Evolutionary conservation across 2,113 vertebrate genomes (phyloP), one percentile per base, ranked within the genome.

Genomic region (Fulica atra): DNA sequence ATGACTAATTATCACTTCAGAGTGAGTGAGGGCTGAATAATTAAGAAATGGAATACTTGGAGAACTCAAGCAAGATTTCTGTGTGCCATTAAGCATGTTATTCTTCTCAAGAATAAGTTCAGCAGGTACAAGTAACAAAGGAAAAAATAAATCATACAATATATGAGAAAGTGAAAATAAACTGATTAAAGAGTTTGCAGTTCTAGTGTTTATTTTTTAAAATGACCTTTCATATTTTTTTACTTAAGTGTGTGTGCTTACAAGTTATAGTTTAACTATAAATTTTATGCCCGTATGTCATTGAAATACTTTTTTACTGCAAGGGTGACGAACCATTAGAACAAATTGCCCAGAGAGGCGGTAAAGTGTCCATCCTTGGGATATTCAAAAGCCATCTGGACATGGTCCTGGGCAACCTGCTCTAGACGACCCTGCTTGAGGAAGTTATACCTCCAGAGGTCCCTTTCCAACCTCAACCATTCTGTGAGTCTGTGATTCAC

Each of bases 1-100:
- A 93, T 74, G 86, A 33, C 64, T 91, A 91, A 94, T 68, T 93
- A 96, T 89, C 95, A 93, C 89, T 93, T 95, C 86, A 73, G 76
- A 81, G 82, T 40, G 73, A 90, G 57, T 86, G 73, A 86, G 53
- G 50, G 36, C 36, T 83, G 86, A 64, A 85, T 88, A 91, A 92
- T 63, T 83, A 90, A 92, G 88, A 95, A 82, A 48, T 74, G 48
- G 64, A 94, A 81, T 70, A 87, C 60, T 81, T 57, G 33, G 66
- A 93, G 92, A 91, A 83, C 51, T 61, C 48, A 86, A 79, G 93
- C 28, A 83, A 88, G 77, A 54, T 72, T 95, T 95, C 91, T 91
- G 56, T 72, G 57, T 7, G 7, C 68, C 95, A 95, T 93, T 93
- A 92, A 35, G 65, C 38, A 64, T 72, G 46, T 33, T 83, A 89